Evolutionary conservation across 2,797 vertebrate genomes (phyloP).

Genomic region (Bradypodion pumilum): DNA sequence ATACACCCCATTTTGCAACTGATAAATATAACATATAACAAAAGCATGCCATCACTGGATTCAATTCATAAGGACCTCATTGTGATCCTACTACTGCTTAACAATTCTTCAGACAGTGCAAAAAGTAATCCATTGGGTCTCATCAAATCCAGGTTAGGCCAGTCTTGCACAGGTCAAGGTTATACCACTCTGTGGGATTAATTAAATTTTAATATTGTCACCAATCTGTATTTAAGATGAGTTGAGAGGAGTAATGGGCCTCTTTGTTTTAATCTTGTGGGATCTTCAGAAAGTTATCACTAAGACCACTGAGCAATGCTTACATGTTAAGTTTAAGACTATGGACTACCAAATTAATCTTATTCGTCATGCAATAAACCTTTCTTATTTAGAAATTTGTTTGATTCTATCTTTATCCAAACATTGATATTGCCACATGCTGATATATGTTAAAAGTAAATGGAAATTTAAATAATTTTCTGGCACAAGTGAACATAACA

Average conservation of each 20-base stretch:
- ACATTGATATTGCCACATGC: neutral
- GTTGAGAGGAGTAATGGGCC: neutral
- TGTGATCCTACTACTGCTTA: neutral
- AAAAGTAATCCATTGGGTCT: neutral
- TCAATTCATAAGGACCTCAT: neutral
- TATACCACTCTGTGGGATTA: neutral
- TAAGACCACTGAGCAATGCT: neutral
- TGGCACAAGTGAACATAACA: neutral
- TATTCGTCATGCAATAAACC: neutral
- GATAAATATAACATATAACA: too few species aligned
- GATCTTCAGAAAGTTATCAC: neutral
- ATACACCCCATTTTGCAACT: too few species aligned
- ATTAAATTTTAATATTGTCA: slow-evolving; percentile 2
- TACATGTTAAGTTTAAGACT: neutral
- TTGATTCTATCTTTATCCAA: neutral
- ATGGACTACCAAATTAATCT: neutral
- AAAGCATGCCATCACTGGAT: neutral
- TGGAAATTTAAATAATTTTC: neutral
- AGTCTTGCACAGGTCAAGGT: neutral
- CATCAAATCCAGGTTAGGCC: neutral
- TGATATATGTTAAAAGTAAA: neutral
- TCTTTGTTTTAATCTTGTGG: neutral
- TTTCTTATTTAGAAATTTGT: neutral
- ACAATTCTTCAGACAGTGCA: neutral
- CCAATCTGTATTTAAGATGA: neutral